A percentile compares a stretch with the other conserved stretches of the same genome.
Conservation (phyloP, 1,140 invertebrate species). For the Amphibalanus amphitrite region DNA sequence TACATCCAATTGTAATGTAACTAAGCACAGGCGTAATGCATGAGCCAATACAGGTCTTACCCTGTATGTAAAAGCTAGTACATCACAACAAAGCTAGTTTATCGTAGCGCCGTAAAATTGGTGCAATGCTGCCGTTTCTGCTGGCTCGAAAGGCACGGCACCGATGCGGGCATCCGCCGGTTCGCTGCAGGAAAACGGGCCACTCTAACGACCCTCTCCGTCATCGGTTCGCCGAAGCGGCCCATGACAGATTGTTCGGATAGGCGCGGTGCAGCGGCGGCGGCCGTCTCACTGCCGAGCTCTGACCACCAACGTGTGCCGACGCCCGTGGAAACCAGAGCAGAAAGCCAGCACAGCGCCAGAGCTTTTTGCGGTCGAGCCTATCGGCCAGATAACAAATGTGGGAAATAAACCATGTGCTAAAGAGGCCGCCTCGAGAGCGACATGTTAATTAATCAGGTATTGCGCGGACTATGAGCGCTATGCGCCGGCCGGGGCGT, state of each 20-base stretch:
- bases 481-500: background rate
- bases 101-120: no score
- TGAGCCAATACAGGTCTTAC: no score
- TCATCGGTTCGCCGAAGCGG: background rate
- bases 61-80: no score
- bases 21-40: no score
- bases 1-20: no score
- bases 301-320: no score
- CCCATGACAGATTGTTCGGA: background rate
- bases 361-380: background rate
- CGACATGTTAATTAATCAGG: background rate
- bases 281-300: no score
- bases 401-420: background rate
- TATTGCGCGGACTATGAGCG: background rate
- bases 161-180: background rate
- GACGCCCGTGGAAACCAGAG: background rate
- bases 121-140: no score
- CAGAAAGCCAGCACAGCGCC: background rate
- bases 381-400: background rate
- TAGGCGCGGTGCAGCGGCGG: background rate
- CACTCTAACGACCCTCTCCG: background rate
- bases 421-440: background rate
- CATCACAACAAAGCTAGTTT: no score
- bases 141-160: no score
- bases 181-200: background rate